Base-by-base conservation (phyloP, 2,113 vertebrate genomes). In the Condylura cristata region DNA sequence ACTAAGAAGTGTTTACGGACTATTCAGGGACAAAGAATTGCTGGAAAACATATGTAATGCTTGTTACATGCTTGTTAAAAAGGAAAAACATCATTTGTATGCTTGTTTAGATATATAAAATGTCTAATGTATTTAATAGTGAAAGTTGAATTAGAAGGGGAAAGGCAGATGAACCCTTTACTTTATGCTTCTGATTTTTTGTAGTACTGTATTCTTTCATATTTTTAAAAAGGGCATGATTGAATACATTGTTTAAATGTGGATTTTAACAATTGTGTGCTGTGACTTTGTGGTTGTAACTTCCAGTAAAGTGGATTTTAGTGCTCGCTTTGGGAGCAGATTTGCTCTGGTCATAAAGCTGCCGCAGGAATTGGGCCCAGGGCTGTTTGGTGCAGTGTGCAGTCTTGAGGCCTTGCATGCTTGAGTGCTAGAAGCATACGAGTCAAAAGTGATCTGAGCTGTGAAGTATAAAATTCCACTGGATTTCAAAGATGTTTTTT, bases 341-440 rank as follows among this genome's bases (percentile, higher is more conserved):
- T 51, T 58, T 56, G 22, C 74, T 30, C 9, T 26, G 41, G 56
- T 44, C 37, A 44, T 9, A 26, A 87, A 41, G 41, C 56, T 14
- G 4, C 39, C 66, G 60, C 3, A 48, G 32, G 22, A 83, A 48
- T 60, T 28, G 63, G 58, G 14, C 30, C 28, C 12, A 37, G 16
- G 34, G 26, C 24, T 34, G 37, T 12, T 24, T 18, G 0, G 1
- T n/a, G 14, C 22, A 4, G 22, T 44, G 10, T 4, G 30, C 28
- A 1, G 1, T 48, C 3, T 11, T 1, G 4, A 18, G 87, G 30
- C 37, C 14, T 3, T 0, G 3, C 34, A 75, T 5, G 17, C 63
- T 28, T 17, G 6, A 16, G 39, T 6, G 7, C 63, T 51, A 46
- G 48, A 39, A 18, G 28, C 6, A 14, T 26, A 20, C 51, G 14